Conservation (phyloP, 2,113 vertebrate genomes). For the Steatornis caripensis region DNA sequence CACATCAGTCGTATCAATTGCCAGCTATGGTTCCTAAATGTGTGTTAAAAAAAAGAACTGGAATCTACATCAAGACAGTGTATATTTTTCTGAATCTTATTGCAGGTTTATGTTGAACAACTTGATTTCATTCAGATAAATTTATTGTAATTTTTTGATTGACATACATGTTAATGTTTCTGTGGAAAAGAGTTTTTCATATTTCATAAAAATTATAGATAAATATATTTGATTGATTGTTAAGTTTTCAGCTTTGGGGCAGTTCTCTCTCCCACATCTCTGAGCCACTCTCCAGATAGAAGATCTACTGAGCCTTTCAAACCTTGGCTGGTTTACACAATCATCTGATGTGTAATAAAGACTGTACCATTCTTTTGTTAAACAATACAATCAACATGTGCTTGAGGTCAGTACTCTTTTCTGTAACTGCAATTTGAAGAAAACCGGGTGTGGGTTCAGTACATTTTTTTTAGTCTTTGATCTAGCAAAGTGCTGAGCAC, state of each 20-base stretch:
- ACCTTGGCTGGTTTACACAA: neutral
- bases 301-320: conserved; percentile 27
- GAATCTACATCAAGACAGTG: neutral
- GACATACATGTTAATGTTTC: neutral
- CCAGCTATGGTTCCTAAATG: conserved; percentile 14
- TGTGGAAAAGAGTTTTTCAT: neutral
- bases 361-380: conserved; percentile 37
- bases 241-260: conserved; percentile 11
- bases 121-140: conserved; percentile 34
- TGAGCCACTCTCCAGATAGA: neutral
- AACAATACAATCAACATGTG: neutral
- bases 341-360: neutral
- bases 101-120: conserved; percentile 35
- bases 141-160: conserved; percentile 17
- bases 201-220: neutral
- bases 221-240: conserved; percentile 48
- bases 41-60: conserved; percentile 8
- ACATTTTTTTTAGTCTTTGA: neutral
- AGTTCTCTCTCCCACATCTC: conserved; percentile 7
- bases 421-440: conserved; percentile 33
- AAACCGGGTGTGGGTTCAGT: neutral
- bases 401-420: neutral
- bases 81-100: neutral
- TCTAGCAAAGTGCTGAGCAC: conserved; percentile 13
- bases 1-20: neutral